Percentiles rank a stretch among this genome's conserved stretches.
phyloP scores from a whole-genome alignment of 1,140 invertebrate genomes.

The Hetaerina americana region DNA sequence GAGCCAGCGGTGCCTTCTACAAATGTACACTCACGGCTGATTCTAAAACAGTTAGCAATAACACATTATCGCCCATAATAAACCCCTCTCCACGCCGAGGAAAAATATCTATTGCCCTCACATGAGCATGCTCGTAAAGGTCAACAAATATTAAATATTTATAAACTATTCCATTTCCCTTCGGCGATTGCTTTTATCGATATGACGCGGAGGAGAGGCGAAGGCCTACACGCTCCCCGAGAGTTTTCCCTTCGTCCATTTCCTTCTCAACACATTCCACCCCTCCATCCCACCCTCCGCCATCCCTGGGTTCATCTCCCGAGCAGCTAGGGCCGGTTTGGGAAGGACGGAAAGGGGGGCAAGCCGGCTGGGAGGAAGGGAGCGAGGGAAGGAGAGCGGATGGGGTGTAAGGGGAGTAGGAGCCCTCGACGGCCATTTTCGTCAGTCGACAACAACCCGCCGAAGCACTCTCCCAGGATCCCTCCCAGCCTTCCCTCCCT shows the following conservation, averaged over 20 bases:
- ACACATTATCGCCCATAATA: no score
- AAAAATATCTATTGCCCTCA: no score
- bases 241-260: not conserved
- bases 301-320: not conserved
- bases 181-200: not conserved
- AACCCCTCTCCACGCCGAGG: no score
- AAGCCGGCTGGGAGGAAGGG: not conserved
- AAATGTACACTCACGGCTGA: no score
- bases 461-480: not conserved
- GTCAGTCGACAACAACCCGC: not conserved
- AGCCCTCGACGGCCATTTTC: not conserved
- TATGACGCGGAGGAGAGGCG: not conserved
- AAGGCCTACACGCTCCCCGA: not conserved
- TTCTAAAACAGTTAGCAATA: no score
- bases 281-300: no score
- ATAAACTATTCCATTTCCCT: not conserved
- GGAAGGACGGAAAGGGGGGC: no score
- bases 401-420: not conserved
- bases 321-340: not conserved
- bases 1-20: no score
- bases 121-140: no score
- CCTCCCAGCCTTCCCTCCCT: not conserved
- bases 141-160: not conserved
- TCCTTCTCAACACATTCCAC: not conserved
- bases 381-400: not conserved